Base-by-base conservation (phyloP, 2,797 vertebrate species). In the Phoxinus dragarum region DNA sequence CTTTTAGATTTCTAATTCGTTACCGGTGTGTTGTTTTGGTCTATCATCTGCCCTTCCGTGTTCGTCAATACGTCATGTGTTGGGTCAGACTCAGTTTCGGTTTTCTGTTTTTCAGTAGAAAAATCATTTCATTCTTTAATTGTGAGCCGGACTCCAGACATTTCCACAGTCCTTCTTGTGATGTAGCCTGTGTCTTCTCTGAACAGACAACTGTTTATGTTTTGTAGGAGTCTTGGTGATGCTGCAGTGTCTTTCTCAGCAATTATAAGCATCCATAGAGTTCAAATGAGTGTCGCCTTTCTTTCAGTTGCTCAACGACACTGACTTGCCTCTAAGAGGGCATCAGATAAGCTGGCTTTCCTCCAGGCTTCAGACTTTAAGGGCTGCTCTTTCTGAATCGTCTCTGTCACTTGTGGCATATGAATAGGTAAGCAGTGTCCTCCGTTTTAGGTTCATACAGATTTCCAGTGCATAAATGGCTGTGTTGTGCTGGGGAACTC, bases 401-500 rank as follows among this genome's bases (percentile, higher is more conserved):
- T 80, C 88, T 91, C 81, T 90, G 89, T 91, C 67, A 23, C 75
- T 84, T 82, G 61, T 31, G 52, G 73, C 74, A 79, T 82, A 89
- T 76, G 77, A 86, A 91, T 90, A 91, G 88, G 89, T 93, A 92
- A 94, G 92, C 68, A 81, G 66, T 72, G 19, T 49, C 80, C 90
- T 86, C 90, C 88, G 89, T 92, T 88, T 85, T 75, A 78, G 87
- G 44, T 89, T 59, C 78, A 69, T 86, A 86, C 84, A 61, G 49
- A 74, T 77, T 64, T 36, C 88, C 80, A 89, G 86, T 80, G 90
- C 86, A 91, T 87, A 90, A 91, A 92, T 85, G 9, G 67, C 81
- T 90, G 89, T 90, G 89, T 89, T 89, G 87, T 92, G 64, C 85
- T 74, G 44, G 40, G 85, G 87, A 89, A 94, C 89, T 90, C 91